A percentile compares a stretch with the other conserved stretches of the same genome.
phyloP scores from a whole-genome alignment of 1,140 invertebrate species.

The Babylonia areolata region DNA sequence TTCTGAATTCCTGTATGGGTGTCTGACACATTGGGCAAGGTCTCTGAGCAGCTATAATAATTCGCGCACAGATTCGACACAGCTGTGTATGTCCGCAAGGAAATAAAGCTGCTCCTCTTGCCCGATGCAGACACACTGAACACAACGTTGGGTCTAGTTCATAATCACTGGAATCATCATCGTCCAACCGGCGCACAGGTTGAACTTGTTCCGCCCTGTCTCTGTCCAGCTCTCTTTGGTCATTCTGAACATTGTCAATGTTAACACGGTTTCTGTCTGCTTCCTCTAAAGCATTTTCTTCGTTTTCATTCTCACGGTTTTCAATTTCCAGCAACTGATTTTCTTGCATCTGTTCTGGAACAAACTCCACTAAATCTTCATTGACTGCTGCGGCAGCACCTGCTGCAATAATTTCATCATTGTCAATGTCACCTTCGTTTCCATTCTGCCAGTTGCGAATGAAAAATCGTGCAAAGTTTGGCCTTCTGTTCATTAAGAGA shows the following conservation, averaged over 20 bases:
- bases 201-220: not conserved
- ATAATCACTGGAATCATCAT: constrained; percentile 29
- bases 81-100: constrained; percentile 44
- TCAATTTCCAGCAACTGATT: constrained; percentile 35
- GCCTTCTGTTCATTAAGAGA: not conserved
- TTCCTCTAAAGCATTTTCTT: constrained; percentile 39
- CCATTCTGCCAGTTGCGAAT: not conserved
- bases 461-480: not conserved
- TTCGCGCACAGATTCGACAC: constrained; percentile 33
- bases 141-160: constrained; percentile 29
- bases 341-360: not conserved
- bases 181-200: not conserved
- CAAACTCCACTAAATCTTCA: not conserved
- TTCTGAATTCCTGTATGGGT: constrained; percentile 36
- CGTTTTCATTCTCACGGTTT: constrained; percentile 43
- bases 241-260: constrained; percentile 35
- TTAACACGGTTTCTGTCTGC: constrained; percentile 34
- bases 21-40: constrained; percentile 44
- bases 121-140: constrained; percentile 32
- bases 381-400: not conserved
- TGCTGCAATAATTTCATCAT: too few relatives aligned
- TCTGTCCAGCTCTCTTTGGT: constrained; percentile 17
- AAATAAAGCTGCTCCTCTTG: constrained; percentile 35
- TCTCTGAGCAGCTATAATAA: constrained; percentile 31
- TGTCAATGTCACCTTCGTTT: not conserved